Conservation (phyloP, 2,888 invertebrate genomes). For the Acanthosepion esculentum region DNA sequence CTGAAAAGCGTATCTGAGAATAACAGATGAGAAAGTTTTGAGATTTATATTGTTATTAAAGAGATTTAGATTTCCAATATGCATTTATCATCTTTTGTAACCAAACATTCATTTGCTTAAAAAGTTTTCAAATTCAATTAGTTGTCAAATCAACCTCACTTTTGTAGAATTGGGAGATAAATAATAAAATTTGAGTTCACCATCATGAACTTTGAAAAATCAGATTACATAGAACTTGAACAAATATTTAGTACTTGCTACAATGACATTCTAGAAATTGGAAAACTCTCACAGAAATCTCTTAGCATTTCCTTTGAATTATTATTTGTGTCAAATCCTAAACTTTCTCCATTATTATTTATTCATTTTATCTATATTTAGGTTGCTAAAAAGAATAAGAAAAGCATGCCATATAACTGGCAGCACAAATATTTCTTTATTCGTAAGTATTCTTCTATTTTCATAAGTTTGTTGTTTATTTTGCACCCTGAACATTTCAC, state of each 20-base stretch:
- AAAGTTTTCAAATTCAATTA: neutral
- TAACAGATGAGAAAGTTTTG: neutral
- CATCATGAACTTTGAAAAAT: neutral
- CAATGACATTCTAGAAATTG: neutral
- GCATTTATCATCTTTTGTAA: neutral
- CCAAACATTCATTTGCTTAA: neutral
- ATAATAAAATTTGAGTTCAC: neutral
- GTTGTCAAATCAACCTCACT: neutral
- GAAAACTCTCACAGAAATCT: neutral
- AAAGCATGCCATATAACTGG: constrained; percentile 71
- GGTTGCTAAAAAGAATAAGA: constrained; percentile 65
- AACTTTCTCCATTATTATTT: neutral
- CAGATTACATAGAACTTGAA: neutral
- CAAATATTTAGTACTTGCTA: neutral
- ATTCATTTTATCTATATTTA: constrained; percentile 55
- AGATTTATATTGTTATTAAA: neutral
- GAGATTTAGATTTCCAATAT: neutral
- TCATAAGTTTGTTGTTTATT: neutral
- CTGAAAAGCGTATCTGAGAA: neutral
- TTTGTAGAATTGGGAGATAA: neutral
- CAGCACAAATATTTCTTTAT: constrained; percentile 73
- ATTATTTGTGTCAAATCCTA: neutral
- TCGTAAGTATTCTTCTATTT: constrained; percentile 61
- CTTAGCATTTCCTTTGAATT: constrained; percentile 8
- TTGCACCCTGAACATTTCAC: neutral